These are phyloP conservation scores for Drosophila phalerata DNA, from an alignment of 2,888 invertebrate genomes.

Conservation along the genomic window DNA sequence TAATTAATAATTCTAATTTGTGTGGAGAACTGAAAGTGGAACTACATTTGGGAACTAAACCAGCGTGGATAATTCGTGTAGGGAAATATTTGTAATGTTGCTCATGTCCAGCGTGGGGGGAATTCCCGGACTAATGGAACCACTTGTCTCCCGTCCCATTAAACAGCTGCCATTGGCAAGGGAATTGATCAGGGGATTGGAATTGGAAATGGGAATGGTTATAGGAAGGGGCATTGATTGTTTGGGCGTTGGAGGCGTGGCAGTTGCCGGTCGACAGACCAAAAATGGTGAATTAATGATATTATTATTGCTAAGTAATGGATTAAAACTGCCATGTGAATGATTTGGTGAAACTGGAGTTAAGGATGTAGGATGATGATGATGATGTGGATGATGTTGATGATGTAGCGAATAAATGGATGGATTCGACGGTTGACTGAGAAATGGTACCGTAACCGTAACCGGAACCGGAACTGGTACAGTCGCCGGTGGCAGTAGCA, in stretches of 20 bases:
- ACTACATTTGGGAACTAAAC: conserved; percentile 84
- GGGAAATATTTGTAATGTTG: conserved; percentile 87
- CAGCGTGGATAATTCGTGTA: conserved; percentile 90
- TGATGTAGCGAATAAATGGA: conserved; percentile 34
- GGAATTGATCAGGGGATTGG: background rate
- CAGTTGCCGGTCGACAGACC: conserved; percentile 83
- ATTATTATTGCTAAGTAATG: conserved; percentile 73
- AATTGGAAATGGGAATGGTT: conserved; percentile 47
- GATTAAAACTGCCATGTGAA: conserved; percentile 85
- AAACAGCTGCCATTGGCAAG: conserved; percentile 55
- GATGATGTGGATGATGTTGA: conserved; percentile 49
- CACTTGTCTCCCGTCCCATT: conserved; percentile 85
- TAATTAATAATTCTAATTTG: background rate
- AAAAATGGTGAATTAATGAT: conserved; percentile 80
- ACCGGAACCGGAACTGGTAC: background rate
- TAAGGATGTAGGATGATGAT: conserved; percentile 83
- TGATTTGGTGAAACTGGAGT: conserved; percentile 85
- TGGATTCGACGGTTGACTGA: conserved; percentile 45
- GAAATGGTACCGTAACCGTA: background rate
- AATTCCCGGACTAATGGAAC: conserved; percentile 89
- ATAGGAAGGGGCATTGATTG: conserved; percentile 64
- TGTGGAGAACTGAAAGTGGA: conserved; percentile 1
- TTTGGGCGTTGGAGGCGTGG: conserved; percentile 85
- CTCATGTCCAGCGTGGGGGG: conserved; percentile 88
- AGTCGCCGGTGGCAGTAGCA: conserved; percentile 28